Evolutionary conservation across 1,140 invertebrate genomes (phyloP).

Genomic region (Danaus plexippus): DNA sequence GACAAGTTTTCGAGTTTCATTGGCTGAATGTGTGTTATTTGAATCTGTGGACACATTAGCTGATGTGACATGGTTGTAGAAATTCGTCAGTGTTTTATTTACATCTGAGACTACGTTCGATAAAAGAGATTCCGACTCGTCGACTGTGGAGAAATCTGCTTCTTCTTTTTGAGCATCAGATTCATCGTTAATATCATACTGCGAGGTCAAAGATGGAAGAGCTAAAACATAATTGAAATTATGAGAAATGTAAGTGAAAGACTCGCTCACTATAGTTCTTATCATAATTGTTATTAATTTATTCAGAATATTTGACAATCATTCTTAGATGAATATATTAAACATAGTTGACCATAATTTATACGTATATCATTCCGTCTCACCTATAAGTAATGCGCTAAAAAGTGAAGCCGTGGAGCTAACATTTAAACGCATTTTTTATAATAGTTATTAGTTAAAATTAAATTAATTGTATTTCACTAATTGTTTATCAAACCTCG

Average conservation of each 20-base stretch:
- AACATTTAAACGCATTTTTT: too few species aligned
- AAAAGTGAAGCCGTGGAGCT: neutral
- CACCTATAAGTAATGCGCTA: slow-evolving; percentile 12
- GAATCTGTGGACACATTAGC: slow-evolving; percentile 46
- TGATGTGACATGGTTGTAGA: slow-evolving; percentile 57
- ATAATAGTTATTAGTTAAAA: too few species aligned
- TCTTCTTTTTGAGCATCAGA: slow-evolving; percentile 30
- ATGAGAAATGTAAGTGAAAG: slow-evolving; percentile 1
- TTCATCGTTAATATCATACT: slow-evolving; percentile 55
- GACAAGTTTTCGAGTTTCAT: slow-evolving; percentile 63
- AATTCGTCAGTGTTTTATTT: slow-evolving; percentile 55
- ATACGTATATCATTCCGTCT: slow-evolving; percentile 1
- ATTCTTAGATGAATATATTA: neutral
- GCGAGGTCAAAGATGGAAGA: slow-evolving; percentile 23
- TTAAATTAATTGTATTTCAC: too few species aligned
- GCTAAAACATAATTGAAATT: slow-evolving; percentile 24
- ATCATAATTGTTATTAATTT: too few species aligned
- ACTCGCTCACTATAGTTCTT: too few species aligned
- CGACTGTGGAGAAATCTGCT: slow-evolving; percentile 50
- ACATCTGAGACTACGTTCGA: slow-evolving; percentile 59
- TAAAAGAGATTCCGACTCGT: slow-evolving; percentile 57
- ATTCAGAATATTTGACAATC: too few species aligned
- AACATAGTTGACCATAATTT: neutral
- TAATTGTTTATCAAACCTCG: too few species aligned
- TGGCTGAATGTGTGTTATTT: slow-evolving; percentile 42